Evolutionary conservation across 2,113 vertebrate genomes (phyloP), one percentile per base, ranked within the genome.

Genomic region (Alethe castanea): DNA sequence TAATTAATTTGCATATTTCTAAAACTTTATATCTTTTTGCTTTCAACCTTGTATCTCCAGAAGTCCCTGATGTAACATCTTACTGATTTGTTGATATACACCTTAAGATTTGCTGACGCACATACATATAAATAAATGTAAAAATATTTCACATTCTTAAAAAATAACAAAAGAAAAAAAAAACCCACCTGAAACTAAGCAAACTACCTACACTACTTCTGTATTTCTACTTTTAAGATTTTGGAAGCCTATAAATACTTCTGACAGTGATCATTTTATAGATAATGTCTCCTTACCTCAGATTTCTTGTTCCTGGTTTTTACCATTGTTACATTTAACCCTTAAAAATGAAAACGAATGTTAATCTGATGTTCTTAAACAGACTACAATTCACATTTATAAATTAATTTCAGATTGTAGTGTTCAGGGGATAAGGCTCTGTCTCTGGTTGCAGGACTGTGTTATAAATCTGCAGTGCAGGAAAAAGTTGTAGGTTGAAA

Each of bases 211-310:
- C 3, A 47, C 22, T 73, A 16, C 23, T 73, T 66, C 26, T 23
- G 12, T 50, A 62, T 44, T 76, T 31, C 19, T 69, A 19, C 36
- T 73, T 72, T 48, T 53, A 42, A 81, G 19, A 24, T 77, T 86
- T 35, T 53, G 54, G 77, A 86, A 77, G 16, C 5, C 73, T 35
- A 5, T 42, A 52, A 47, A 47, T 28, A 28, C 13, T 70, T 70
- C 8, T 38, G 35, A 38, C 2, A 4, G 23, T 70, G 19, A 62
- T 86, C 14, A 66, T 76, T 92, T 94, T n/a, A 74, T 19, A 59
- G 31, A 47, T 56, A 81, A 80, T 19, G 20, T 40, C 15, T 48
- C 74, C 97, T 98, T 97, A 98, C 98, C 98, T 98, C 87, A 48
- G 57, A 85, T 81, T 52, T 95, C 74, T 16, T 74, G 40, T 31